Base-by-base conservation (phyloP, 2,888 invertebrate genomes). In the Scaptomyza reducta region DNA sequence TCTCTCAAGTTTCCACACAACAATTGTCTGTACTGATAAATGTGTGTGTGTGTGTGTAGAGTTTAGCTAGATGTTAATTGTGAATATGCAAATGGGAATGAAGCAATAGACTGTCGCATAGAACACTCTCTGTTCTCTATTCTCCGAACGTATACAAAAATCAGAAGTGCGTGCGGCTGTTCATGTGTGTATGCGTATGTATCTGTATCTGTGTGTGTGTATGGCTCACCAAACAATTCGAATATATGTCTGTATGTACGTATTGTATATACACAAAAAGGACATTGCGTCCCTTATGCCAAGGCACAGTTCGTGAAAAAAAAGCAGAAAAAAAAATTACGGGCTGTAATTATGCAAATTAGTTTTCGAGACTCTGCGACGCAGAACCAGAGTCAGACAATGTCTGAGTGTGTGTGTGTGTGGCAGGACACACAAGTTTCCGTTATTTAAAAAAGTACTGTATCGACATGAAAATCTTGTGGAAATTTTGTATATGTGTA, bases 261-360 rank as follows among this genome's bases (percentile, higher is more conserved):
- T 45, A 25, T 47, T 56, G 45, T 66, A 61, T 60, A 66, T 49
- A 84, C 64, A 67, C 56, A 88, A 77, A 87, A 80, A 77, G 84
- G 87, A 88, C 83, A 83, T 51, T 75, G 86, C 88, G 88, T 70
- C 84, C 84, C 88, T 77, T 86, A 58, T 72, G 64, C 62, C 61
- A 67, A 44, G 27, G 18, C 16, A 55, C 41, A 49, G 50, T 62
- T 46, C 59, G 69, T 68, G 46, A 68, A 63, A 46, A 46, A 54
- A 69, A 46, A 50, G 60, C 44, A 46, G 59, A 2, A 9, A 63
- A 74, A 77, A 78, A 86, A 74, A 88, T 70, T 84, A 66, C 83
- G 83, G 83, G 85, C 88, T 87, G 83, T 88, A 88, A 84, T 84
- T 84, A 84, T 84, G 83, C 88, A 84, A 84, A 84, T 84, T 87